phyloP scores from a whole-genome alignment of 2,888 invertebrate species.

The Diachrysia chrysitis region DNA sequence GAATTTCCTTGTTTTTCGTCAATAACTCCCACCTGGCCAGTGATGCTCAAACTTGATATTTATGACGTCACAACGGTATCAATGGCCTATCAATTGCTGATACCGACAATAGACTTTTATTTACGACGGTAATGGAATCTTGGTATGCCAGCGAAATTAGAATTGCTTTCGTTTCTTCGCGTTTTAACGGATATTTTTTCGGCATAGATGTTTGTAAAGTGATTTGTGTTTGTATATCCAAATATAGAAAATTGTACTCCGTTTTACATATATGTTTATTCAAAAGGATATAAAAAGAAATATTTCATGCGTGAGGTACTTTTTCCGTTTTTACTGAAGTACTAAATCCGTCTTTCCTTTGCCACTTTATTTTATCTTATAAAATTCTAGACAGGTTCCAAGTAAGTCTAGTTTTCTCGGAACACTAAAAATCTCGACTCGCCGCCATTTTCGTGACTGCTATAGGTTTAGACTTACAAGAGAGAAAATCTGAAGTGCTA shows the following conservation, averaged over 20 bases:
- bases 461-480: not conserved
- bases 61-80: slow-evolving; percentile 58
- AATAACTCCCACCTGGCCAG: slow-evolving; percentile 66
- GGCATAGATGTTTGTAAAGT: slow-evolving; percentile 1
- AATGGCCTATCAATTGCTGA: slow-evolving; percentile 48
- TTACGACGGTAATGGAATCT: slow-evolving; percentile 35
- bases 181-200: slow-evolving; percentile 7
- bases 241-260: not conserved
- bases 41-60: slow-evolving; percentile 54
- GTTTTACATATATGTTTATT: not conserved
- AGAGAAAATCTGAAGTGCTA: not conserved
- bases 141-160: slow-evolving; percentile 9
- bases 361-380: not conserved
- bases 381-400: not conserved
- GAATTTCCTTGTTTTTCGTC: slow-evolving; percentile 64
- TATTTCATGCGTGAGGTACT: not conserved
- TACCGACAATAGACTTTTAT: slow-evolving; percentile 49
- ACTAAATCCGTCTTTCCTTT: not conserved
- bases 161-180: slow-evolving; percentile 5
- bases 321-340: not conserved
- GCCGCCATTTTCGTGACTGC: not conserved
- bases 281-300: not conserved
- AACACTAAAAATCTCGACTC: not conserved
- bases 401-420: not conserved
- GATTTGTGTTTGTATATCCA: slow-evolving; percentile 4